Conservation (phyloP, 2,888 invertebrate species). For the Aricia artaxerxes region DNA sequence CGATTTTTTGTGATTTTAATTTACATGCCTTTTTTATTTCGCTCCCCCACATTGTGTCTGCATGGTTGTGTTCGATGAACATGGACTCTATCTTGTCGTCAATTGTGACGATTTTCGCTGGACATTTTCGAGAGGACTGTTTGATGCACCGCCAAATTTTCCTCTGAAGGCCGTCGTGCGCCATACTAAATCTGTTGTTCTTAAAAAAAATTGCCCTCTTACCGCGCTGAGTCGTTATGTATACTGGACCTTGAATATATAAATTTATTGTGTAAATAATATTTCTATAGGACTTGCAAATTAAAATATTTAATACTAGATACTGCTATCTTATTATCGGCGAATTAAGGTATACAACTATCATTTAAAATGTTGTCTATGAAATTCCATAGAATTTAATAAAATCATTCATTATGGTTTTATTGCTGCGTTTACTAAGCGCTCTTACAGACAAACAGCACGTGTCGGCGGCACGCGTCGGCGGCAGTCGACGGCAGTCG, state of each 20-base stretch:
- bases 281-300: too few relatives aligned
- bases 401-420: too few relatives aligned
- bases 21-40: background rate
- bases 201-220: slow-evolving; percentile 21
- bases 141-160: slow-evolving; percentile 42
- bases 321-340: too few relatives aligned
- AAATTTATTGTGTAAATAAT: background rate
- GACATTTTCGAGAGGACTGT: slow-evolving; percentile 37
- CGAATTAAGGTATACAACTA: too few relatives aligned
- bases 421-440: too few relatives aligned
- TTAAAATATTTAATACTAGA: too few relatives aligned
- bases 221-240: background rate
- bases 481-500: too few relatives aligned
- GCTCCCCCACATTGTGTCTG: slow-evolving; percentile 18
- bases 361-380: too few relatives aligned
- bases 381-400: too few relatives aligned
- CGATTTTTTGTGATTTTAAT: background rate
- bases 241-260: background rate
- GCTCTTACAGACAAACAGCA: too few relatives aligned
- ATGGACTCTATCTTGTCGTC: background rate
- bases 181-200: slow-evolving; percentile 34
- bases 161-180: slow-evolving; percentile 31
- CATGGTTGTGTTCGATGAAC: slow-evolving; percentile 24
- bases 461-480: too few relatives aligned
- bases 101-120: slow-evolving; percentile 25